Evolutionary conservation across 2,113 vertebrate genomes (phyloP).

Genomic region (Neodontobutis hainanensis): DNA sequence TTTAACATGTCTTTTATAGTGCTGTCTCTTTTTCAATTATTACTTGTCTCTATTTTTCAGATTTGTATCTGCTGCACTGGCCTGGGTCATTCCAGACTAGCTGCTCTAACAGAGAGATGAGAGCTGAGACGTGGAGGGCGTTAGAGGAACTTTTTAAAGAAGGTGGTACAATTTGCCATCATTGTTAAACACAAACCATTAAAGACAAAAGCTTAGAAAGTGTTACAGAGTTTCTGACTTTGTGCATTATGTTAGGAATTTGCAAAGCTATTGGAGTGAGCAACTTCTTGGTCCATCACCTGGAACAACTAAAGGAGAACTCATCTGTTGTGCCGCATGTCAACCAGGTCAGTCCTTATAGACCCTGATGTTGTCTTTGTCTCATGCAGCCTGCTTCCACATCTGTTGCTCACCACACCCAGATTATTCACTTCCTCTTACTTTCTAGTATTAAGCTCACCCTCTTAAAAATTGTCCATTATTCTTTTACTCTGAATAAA

Average conservation of each 20-base stretch:
- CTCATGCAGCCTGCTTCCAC: too few relatives aligned
- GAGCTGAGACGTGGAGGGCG: slow-evolving; percentile 80
- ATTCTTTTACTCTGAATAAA: too few relatives aligned
- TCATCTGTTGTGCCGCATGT: slow-evolving; percentile 77
- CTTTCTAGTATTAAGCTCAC: too few relatives aligned
- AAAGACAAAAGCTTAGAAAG: neutral
- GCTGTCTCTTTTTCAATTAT: neutral
- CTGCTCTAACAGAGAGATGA: slow-evolving; percentile 73
- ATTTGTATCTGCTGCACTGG: slow-evolving; percentile 85
- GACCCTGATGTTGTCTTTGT: too few relatives aligned
- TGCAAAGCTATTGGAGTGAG: slow-evolving; percentile 82
- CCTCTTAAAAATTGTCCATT: too few relatives aligned
- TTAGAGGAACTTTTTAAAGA: slow-evolving; percentile 78
- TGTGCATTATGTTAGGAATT: slow-evolving; percentile 67
- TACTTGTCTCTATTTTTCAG: slow-evolving; percentile 58
- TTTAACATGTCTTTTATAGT: neutral
- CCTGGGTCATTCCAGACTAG: slow-evolving; percentile 64
- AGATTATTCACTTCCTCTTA: too few relatives aligned
- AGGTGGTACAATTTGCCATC: slow-evolving; percentile 49
- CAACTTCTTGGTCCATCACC: slow-evolving; percentile 85
- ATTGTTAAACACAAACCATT: neutral
- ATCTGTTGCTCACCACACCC: too few relatives aligned
- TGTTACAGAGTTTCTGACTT: neutral
- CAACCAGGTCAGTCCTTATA: slow-evolving; percentile 73
- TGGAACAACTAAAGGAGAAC: slow-evolving; percentile 83